Evolutionary conservation across 2,797 vertebrate species (phyloP).

Genomic region (Hippopotamyrus pictus): DNA sequence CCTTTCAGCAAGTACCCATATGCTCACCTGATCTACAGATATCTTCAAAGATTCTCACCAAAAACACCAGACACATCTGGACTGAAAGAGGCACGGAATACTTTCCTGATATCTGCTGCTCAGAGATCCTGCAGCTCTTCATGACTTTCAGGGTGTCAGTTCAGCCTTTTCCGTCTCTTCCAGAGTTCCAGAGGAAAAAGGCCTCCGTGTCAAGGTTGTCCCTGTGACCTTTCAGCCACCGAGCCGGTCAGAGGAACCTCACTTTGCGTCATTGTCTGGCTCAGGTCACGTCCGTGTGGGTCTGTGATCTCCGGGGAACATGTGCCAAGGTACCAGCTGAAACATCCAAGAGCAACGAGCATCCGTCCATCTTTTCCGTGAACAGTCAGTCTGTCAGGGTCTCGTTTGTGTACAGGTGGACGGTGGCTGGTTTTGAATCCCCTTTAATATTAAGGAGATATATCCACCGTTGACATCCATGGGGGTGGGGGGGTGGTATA

Average conservation of each 20-base stretch:
- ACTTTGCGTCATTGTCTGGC: background rate
- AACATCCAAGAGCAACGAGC: background rate
- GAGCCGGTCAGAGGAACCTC: background rate
- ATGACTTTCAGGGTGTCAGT: background rate
- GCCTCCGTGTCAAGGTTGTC: background rate
- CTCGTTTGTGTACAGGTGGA: background rate
- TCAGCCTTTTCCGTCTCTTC: background rate
- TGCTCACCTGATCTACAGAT: background rate
- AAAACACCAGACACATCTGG: background rate
- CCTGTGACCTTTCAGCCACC: background rate
- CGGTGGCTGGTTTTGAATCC: background rate
- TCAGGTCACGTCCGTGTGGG: background rate
- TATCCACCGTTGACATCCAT: background rate
- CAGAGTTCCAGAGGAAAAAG: background rate
- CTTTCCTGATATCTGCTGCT: background rate
- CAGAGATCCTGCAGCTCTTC: background rate
- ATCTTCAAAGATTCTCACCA: background rate
- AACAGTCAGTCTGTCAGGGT: background rate
- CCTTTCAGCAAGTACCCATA: slow-evolving; percentile 1
- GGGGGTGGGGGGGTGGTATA: background rate
- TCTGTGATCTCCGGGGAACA: background rate
- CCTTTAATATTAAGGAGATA: background rate
- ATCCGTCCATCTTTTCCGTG: background rate
- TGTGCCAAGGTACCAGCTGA: background rate
- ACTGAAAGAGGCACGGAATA: background rate